A percentile compares a stretch with the other conserved stretches of the same genome.
Conservation (phyloP, 1,140 invertebrate genomes). For the Bombus polaris region DNA sequence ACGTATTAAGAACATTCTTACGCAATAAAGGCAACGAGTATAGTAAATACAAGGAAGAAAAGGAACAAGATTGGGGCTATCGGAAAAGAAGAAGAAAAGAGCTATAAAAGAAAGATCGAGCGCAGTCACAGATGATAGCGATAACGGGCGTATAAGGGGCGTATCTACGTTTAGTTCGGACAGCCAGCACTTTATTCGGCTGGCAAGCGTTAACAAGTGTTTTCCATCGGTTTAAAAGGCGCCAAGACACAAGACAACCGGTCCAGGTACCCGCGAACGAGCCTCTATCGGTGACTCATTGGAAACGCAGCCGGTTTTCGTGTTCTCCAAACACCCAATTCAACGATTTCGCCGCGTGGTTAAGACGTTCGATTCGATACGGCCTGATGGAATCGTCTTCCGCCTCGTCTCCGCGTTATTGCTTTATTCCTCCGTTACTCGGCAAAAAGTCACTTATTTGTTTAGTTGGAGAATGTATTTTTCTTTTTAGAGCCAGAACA, state of each 20-base stretch:
- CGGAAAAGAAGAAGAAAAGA: background rate
- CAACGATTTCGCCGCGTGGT: constrained; percentile 2
- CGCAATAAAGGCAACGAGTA: background rate
- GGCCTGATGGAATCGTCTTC: background rate
- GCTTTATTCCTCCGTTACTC: no score
- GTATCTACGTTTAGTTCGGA: constrained; percentile 80
- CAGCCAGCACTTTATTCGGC: constrained; percentile 79
- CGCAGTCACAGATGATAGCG: constrained; percentile 55
- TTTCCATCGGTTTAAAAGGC: constrained; percentile 76
- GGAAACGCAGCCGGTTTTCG: constrained; percentile 52
- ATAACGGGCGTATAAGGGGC: constrained; percentile 78
- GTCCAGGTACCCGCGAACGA: constrained; percentile 38
- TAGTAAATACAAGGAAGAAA: no score
- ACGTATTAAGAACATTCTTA: background rate
- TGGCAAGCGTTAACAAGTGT: constrained; percentile 79
- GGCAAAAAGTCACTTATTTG: background rate
- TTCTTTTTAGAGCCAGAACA: no score
- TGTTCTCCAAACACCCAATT: constrained; percentile 38
- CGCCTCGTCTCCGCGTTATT: no score
- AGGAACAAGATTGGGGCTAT: background rate
- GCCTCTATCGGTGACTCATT: constrained; percentile 48
- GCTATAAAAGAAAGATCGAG: constrained; percentile 43
- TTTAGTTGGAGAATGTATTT: background rate
- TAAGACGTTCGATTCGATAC: constrained; percentile 40
- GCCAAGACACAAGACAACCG: constrained; percentile 70